Conservation (phyloP, 2,113 vertebrate genomes). For the Hucho hucho region DNA sequence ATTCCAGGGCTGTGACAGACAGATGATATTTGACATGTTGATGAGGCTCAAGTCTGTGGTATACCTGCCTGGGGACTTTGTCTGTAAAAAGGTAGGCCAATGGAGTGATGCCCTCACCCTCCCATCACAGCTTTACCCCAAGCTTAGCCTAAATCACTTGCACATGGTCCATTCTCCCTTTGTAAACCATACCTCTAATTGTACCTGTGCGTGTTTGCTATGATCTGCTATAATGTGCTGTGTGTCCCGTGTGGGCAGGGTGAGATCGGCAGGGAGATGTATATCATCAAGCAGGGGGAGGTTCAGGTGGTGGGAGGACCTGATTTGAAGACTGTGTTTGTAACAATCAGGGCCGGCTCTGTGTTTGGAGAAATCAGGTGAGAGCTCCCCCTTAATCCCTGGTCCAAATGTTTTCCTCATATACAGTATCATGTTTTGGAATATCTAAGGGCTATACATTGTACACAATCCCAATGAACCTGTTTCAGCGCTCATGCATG, state of each 20-base stretch:
- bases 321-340: constrained; percentile 85
- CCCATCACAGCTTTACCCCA: too few species aligned
- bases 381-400: constrained; percentile 11
- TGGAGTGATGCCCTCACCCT: neutral
- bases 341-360: constrained; percentile 88
- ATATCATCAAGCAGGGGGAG: constrained; percentile 95
- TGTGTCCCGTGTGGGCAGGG: constrained; percentile 73
- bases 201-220: neutral
- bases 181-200: neutral
- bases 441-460: too few species aligned
- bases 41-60: constrained; percentile 91
- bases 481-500: too few species aligned
- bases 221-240: constrained; percentile 3
- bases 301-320: constrained; percentile 94
- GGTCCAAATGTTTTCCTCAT: neutral
- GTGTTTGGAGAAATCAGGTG: constrained; percentile 99
- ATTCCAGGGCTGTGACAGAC: constrained; percentile 90
- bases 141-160: too few species aligned
- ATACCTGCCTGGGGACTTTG: constrained; percentile 93
- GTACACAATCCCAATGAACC: too few species aligned
- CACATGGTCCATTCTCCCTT: too few species aligned
- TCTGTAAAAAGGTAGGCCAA: constrained; percentile 89
- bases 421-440: too few species aligned
- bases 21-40: constrained; percentile 98
- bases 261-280: constrained; percentile 97